These are phyloP conservation scores for Elanoides forficatus DNA, from an alignment of 2,113 vertebrate genomes.

Conservation along the genomic window DNA sequence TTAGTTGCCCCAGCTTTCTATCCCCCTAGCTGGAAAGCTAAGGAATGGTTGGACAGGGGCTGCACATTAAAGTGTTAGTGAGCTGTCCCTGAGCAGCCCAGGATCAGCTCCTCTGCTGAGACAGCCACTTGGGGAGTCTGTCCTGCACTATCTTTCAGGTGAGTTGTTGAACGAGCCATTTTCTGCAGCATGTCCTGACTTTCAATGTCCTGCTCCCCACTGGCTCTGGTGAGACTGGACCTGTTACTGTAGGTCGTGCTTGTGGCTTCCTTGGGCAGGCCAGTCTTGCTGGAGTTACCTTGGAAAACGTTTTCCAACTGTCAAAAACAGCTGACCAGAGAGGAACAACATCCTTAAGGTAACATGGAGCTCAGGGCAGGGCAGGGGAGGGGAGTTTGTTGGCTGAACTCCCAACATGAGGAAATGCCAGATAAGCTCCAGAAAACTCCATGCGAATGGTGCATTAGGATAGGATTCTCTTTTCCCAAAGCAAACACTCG, in stretches of 20 bases:
- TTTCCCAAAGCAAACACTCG: not conserved
- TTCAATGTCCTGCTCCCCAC: not conserved
- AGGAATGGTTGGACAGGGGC: not conserved
- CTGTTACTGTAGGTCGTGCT: not conserved
- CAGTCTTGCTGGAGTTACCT: not conserved
- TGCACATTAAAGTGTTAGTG: not conserved
- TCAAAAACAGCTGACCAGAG: not conserved
- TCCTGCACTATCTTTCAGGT: not conserved
- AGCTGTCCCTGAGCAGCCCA: not conserved
- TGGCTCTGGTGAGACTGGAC: not conserved
- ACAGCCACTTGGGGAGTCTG: not conserved
- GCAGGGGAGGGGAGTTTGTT: not conserved
- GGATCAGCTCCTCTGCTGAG: not conserved
- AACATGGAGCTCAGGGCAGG: not conserved
- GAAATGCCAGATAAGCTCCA: not conserved
- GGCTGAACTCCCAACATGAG: not conserved
- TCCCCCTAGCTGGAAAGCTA: not conserved
- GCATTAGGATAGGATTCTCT: not conserved
- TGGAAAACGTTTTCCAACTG: not conserved
- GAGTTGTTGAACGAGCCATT: not conserved
- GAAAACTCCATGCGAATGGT: not conserved
- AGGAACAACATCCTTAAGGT: not conserved
- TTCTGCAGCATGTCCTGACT: not conserved
- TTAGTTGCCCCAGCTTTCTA: not conserved
- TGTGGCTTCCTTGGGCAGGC: not conserved